Evolutionary conservation across 2,113 vertebrate genomes (phyloP), one percentile per base, ranked within the genome.

Genomic region (Podiceps cristatus): DNA sequence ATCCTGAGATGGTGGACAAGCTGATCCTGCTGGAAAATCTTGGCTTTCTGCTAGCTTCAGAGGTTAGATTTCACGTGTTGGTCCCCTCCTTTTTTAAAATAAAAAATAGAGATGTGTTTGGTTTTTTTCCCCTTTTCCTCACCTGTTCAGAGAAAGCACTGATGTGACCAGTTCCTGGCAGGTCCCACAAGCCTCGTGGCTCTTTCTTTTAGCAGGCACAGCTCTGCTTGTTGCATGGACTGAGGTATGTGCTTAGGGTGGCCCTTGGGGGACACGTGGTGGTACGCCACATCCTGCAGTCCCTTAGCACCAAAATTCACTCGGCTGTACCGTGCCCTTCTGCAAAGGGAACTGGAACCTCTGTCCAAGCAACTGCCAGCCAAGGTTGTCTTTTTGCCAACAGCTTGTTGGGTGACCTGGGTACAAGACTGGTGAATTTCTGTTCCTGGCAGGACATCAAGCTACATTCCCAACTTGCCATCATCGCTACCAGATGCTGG

Each of bases 1-100:
- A 99, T 97, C 99, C 99, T 1, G 99, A 99, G 94, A 98, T 99
- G 99, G 99, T 99, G 93, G 99, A 99, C 24, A 97, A 98, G 49
- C 56, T 99, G 27, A 95, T 99, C 64, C 95, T 99, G 59, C 95
- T 99, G 97, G 99, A 99, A 85, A 93, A 95, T 3, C 56, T 49
- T 13, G 99, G 99, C 23, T 98, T 99, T 96, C 55, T 97, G 14
- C 98, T 99, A 55, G 88, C 85, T 56, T 42, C 35, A 31, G 64
- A 89, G 52, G 98, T 98, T 95, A 97, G 97, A 74, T 86, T 82
- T 69, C 76, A 63, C 2, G 2, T 66, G 18, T 74, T 37, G 29
- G 86, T 79, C 11, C 29, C 23, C 29, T 78, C 15, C 45, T 50
- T 50, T 73, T 89, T 76, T 7, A 2, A 62, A 90, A 73, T 31